phyloP scores from a whole-genome alignment of 2,888 invertebrate species.

The Brachyopa scutellaris region DNA sequence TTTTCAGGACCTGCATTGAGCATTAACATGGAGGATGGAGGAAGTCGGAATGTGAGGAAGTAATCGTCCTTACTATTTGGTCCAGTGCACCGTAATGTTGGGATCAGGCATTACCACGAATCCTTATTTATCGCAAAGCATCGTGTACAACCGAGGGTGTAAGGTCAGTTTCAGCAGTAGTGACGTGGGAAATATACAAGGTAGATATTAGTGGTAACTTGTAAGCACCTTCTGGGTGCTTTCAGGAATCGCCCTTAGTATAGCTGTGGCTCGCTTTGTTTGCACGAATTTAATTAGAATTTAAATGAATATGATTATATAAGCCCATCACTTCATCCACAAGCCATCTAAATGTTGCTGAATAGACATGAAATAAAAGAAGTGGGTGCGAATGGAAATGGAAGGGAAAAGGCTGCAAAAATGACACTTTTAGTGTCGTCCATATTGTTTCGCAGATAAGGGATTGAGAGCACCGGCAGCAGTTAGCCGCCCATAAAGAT shows the following conservation, averaged over 20 bases:
- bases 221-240: background rate
- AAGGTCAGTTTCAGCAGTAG: conserved; percentile 20
- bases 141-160: background rate
- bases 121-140: too few relatives aligned
- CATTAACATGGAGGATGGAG: conserved; percentile 7
- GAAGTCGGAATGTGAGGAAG: conserved; percentile 37
- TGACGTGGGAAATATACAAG: background rate
- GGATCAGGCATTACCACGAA: conserved; percentile 5
- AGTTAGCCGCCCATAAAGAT: conserved; percentile 62
- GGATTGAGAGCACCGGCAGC: conserved; percentile 47
- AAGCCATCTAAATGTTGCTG: conserved; percentile 7
- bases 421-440: conserved; percentile 56
- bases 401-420: conserved; percentile 22
- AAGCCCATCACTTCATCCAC: background rate
- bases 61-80: too few relatives aligned
- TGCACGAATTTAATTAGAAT: conserved; percentile 23
- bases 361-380: background rate
- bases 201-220: conserved; percentile 28
- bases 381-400: background rate
- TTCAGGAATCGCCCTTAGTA: background rate
- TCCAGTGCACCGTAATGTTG: background rate
- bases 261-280: background rate
- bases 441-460: conserved; percentile 66
- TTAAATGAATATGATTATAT: conserved; percentile 14
- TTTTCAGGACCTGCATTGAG: background rate